These are phyloP conservation scores for Microctenopoma steveboyesi DNA, from an alignment of 2,797 vertebrate genomes.

Conservation along the genomic window DNA sequence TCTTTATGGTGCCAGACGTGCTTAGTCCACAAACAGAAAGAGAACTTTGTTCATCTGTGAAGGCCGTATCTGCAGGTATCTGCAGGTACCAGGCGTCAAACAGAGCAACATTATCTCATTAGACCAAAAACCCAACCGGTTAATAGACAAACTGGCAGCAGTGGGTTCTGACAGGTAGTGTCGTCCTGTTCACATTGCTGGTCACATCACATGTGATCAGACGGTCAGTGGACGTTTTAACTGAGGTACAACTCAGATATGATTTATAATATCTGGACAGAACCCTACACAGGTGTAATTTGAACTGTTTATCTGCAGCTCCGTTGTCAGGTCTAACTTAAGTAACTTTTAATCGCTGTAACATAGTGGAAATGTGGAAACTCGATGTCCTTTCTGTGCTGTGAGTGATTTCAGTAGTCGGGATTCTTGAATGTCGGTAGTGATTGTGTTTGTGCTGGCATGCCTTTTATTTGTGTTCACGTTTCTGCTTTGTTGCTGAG, in stretches of 20 bases:
- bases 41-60: neutral
- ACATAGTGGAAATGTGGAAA: neutral
- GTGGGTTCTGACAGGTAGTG: too few relatives aligned
- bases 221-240: too few relatives aligned
- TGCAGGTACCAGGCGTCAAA: neutral
- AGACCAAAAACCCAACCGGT: too few relatives aligned
- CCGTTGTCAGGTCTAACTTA: neutral
- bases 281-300: neutral
- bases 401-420: neutral
- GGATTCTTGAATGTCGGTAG: neutral
- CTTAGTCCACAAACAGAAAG: neutral
- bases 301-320: neutral
- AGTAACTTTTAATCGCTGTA: neutral
- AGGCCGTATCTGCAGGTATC: neutral
- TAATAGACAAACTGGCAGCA: neutral
- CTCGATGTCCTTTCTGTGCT: neutral
- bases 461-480: slow-evolving; percentile 25
- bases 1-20: slow-evolving; percentile 3
- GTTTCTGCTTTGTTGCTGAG: slow-evolving; percentile 24
- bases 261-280: neutral
- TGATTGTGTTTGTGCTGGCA: slow-evolving; percentile 11
- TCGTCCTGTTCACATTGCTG: too few relatives aligned
- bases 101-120: slow-evolving; percentile 1
- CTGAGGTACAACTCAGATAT: too few relatives aligned
- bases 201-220: too few relatives aligned